Evolutionary conservation across 2,797 vertebrate species (phyloP).

Genomic region (Oreortyx pictus): DNA sequence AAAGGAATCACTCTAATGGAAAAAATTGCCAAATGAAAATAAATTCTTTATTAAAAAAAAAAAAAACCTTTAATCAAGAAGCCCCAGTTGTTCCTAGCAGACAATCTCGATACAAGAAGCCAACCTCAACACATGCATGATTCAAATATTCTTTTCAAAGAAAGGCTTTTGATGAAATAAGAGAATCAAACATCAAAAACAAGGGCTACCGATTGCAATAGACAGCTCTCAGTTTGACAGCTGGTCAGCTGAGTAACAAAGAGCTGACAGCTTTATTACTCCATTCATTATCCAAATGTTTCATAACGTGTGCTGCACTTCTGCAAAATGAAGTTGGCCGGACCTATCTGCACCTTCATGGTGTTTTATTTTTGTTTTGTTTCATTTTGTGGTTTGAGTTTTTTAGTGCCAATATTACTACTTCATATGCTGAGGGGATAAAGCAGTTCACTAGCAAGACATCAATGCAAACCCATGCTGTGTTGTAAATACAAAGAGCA

Average conservation of each 20-base stretch:
- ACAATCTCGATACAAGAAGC: neutral
- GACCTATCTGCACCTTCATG: neutral
- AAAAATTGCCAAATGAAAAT: neutral
- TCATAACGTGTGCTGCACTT: neutral
- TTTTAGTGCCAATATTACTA: neutral
- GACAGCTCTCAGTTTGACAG: neutral
- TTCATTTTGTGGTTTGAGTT: neutral
- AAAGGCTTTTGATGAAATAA: constrained; percentile 27
- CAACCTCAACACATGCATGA: constrained; percentile 10
- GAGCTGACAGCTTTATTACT: constrained; percentile 12
- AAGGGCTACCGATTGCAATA: neutral
- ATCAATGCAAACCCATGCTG: neutral
- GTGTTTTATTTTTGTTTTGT: neutral
- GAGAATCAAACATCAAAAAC: constrained; percentile 51
- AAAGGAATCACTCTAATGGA: neutral
- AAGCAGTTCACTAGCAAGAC: neutral
- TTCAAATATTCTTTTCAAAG: constrained; percentile 6
- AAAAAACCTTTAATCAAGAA: neutral
- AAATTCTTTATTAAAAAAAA: neutral
- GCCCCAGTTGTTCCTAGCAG: neutral
- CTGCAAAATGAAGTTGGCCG: neutral
- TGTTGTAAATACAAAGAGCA: neutral
- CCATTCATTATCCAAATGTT: neutral
- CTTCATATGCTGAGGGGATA: neutral
- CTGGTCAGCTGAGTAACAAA: constrained; percentile 34